Evolutionary conservation across 2,888 invertebrate genomes (phyloP).

Genomic region (Omphaloscelis lunosa): DNA sequence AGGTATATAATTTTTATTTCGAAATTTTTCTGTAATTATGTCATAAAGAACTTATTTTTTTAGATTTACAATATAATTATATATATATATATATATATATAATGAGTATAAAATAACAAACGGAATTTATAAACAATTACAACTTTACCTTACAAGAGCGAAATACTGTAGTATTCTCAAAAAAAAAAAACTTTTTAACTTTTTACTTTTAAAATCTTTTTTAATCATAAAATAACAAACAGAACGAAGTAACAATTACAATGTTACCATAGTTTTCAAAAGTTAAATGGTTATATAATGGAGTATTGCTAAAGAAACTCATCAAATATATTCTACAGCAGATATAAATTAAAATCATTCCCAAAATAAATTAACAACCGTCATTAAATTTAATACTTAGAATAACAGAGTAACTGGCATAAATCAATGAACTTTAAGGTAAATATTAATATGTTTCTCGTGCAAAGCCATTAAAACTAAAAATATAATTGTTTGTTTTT

Average conservation of each 20-base stretch:
- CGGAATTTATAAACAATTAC: neutral
- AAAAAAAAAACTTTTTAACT: too few relatives aligned
- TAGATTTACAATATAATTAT: neutral
- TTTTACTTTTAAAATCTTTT: too few relatives aligned
- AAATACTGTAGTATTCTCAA: neutral
- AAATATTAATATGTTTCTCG: slow-evolving; percentile 57
- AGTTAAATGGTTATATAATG: neutral
- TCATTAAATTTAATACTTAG: slow-evolving; percentile 31
- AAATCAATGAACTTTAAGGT: slow-evolving; percentile 67
- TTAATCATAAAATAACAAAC: neutral
- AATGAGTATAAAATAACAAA: neutral
- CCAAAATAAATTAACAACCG: slow-evolving; percentile 48
- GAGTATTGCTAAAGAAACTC: neutral
- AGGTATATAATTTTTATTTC: too few relatives aligned
- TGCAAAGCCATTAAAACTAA: slow-evolving; percentile 34
- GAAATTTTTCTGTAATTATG: neutral
- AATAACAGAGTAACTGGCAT: slow-evolving; percentile 16
- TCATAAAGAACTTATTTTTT: neutral
- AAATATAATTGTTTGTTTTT: slow-evolving; percentile 44
- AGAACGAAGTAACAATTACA: neutral
- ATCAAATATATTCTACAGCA: neutral
- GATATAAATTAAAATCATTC: neutral
- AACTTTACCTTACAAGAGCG: too few relatives aligned
- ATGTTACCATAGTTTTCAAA: neutral
- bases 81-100: too few relatives aligned